Conservation (phyloP, 2,888 invertebrate genomes). For the Hedya salicella region DNA sequence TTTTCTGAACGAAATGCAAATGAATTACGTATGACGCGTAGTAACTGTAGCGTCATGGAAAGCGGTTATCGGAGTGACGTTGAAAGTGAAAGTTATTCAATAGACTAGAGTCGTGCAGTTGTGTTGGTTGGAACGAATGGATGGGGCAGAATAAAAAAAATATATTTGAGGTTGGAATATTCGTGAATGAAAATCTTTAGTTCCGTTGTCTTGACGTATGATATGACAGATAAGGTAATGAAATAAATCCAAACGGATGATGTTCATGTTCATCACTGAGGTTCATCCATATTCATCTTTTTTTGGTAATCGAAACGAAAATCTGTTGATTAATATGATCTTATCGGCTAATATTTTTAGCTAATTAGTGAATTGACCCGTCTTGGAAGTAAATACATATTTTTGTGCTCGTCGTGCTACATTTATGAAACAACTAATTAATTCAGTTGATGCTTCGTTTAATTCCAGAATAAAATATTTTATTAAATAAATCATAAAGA, state of each 20-base stretch:
- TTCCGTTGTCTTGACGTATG: slow-evolving; percentile 2
- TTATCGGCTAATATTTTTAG: too few species aligned
- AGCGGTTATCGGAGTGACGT: slow-evolving; percentile 54
- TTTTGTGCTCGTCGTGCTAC: too few species aligned
- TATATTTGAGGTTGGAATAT: slow-evolving; percentile 35
- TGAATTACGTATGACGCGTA: slow-evolving; percentile 74
- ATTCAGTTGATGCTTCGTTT: too few species aligned
- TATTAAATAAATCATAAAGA: too few species aligned
- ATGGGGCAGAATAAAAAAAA: slow-evolving; percentile 10
- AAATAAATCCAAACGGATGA: background rate
- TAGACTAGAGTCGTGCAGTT: slow-evolving; percentile 26
- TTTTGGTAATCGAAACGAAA: too few species aligned
- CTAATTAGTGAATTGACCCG: too few species aligned
- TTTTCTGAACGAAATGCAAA: slow-evolving; percentile 68
- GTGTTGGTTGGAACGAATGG: slow-evolving; percentile 12
- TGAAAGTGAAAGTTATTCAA: slow-evolving; percentile 50
- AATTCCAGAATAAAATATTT: too few species aligned
- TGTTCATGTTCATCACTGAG: too few species aligned
- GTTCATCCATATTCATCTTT: too few species aligned
- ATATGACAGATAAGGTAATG: slow-evolving; percentile 15
- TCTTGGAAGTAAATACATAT: too few species aligned
- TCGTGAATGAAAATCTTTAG: slow-evolving; percentile 27
- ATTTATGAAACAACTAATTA: too few species aligned
- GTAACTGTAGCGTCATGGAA: slow-evolving; percentile 79
- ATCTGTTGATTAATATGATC: too few species aligned